These are phyloP conservation scores for Crypturellus undulatus DNA, from an alignment of 2,113 vertebrate genomes.

Conservation along the genomic window DNA sequence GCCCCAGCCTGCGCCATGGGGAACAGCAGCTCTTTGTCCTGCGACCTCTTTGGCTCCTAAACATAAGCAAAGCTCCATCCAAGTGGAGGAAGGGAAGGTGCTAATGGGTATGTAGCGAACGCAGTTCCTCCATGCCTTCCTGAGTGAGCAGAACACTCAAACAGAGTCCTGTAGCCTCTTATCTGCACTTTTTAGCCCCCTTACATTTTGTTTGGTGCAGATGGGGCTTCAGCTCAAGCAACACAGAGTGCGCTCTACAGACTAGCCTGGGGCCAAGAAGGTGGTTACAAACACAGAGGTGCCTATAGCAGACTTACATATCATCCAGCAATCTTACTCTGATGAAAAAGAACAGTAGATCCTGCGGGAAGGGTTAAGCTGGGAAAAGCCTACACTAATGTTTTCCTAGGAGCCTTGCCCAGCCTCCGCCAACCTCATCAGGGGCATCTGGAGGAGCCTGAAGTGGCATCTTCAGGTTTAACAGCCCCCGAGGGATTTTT, in stretches of 20 bases:
- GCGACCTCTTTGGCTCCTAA: neutral
- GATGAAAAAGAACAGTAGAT: neutral
- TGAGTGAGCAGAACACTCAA: neutral
- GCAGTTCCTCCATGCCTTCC: neutral
- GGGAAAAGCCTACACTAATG: neutral
- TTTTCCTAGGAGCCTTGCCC: neutral
- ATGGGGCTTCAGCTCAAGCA: neutral
- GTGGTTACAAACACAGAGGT: neutral
- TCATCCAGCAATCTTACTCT: neutral
- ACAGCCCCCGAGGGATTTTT: neutral
- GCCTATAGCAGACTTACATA: neutral
- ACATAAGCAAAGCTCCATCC: neutral
- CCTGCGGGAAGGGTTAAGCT: neutral
- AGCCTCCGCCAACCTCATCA: neutral
- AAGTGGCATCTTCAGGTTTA: neutral
- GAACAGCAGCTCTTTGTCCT: neutral
- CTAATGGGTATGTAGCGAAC: neutral
- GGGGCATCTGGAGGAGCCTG: neutral
- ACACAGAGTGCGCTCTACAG: neutral
- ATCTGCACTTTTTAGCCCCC: neutral
- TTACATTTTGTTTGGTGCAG: neutral
- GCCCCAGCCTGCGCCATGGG: neutral
- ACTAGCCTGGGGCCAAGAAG: neutral
- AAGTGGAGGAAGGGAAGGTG: neutral
- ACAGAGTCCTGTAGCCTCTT: neutral